phyloP scores from a whole-genome alignment of 1,140 invertebrate species.

The Scaptomyza montana region DNA sequence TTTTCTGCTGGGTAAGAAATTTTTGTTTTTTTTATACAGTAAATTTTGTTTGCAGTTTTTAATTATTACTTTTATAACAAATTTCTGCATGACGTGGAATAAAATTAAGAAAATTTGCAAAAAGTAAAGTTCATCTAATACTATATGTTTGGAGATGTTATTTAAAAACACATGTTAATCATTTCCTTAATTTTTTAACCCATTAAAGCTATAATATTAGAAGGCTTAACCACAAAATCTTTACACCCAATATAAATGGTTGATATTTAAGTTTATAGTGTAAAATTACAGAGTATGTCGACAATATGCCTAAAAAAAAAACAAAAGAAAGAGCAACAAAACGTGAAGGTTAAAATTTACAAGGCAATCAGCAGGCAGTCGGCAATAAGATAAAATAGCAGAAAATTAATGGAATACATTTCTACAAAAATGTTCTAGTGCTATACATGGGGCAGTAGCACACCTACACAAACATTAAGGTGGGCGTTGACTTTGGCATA shows the following conservation, averaged over 20 bases:
- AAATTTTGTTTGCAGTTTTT: no score
- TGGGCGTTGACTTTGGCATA: slow-evolving; percentile 44
- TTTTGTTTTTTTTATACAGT: no score
- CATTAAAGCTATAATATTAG: no score
- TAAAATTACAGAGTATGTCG: not conserved
- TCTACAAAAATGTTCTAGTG: slow-evolving; percentile 55
- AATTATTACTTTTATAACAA: no score
- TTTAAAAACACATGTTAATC: no score
- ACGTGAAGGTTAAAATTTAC: slow-evolving; percentile 75
- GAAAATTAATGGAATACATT: slow-evolving; percentile 46
- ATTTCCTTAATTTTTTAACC: no score
- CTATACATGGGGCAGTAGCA: slow-evolving; percentile 59
- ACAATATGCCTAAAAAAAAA: slow-evolving; percentile 19
- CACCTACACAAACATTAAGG: slow-evolving; percentile 55
- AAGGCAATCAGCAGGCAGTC: slow-evolving; percentile 53
- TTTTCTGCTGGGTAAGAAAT: no score
- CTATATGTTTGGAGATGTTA: no score
- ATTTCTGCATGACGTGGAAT: no score
- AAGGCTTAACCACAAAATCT: not conserved
- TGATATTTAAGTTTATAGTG: no score
- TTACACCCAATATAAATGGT: not conserved
- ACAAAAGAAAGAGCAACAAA: slow-evolving; percentile 28
- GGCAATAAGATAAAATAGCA: slow-evolving; percentile 61
- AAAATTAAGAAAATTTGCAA: no score
- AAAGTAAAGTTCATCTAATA: no score